Evolutionary conservation across 2,113 vertebrate genomes (phyloP).

Genomic region (Heterotilapia buettikoferi): DNA sequence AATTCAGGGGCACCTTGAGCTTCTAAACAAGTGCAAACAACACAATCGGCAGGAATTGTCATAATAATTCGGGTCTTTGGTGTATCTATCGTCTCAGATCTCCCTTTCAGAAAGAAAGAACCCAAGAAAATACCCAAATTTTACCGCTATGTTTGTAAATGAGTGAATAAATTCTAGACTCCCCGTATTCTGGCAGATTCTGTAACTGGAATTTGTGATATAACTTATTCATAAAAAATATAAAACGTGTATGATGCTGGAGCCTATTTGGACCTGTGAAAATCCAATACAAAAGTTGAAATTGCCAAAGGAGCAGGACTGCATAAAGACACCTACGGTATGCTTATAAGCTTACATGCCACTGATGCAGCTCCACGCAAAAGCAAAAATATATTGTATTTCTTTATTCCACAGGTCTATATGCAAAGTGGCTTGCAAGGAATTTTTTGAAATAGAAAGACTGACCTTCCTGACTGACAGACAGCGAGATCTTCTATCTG

Average conservation of each 20-base stretch:
- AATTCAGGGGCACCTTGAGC: not conserved
- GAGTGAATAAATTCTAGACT: not conserved
- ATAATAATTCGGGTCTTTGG: not conserved
- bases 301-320: not conserved
- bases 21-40: not conserved
- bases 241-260: not conserved
- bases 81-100: not conserved
- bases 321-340: not conserved
- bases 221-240: not conserved
- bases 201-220: not conserved
- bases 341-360: not conserved
- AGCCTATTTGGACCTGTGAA: not conserved
- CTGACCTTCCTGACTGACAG: conserved; percentile 22
- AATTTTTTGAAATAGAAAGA: not conserved
- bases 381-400: not conserved
- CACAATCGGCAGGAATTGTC: not conserved
- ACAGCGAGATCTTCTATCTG: conserved; percentile 39
- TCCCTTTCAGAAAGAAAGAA: not conserved
- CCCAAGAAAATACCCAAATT: not conserved
- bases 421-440: not conserved
- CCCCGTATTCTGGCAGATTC: not conserved
- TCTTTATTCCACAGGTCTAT: not conserved
- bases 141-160: not conserved
- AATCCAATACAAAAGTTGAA: not conserved
- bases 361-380: not conserved